phyloP scores from a whole-genome alignment of 2,797 vertebrate genomes.

The Tokudaia muenninki region DNA sequence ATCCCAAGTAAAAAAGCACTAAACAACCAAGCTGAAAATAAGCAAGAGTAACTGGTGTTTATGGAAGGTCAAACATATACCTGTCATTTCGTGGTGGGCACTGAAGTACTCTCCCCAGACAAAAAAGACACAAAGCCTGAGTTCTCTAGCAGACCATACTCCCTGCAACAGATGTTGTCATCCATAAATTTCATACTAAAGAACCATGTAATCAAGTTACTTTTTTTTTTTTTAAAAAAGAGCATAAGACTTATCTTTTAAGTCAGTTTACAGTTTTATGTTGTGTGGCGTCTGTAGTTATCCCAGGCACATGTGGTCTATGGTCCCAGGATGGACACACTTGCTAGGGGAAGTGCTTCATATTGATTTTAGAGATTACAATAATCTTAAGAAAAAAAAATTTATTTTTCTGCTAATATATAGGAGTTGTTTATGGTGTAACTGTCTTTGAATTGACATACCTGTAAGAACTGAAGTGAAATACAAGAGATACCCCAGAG shows the following conservation, averaged over 20 bases:
- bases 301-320: too few relatives aligned
- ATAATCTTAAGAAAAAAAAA: background rate
- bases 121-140: background rate
- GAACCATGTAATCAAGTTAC: background rate
- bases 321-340: background rate
- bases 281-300: background rate
- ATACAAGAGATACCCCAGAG: background rate
- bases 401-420: background rate
- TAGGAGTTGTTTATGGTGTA: background rate
- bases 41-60: background rate
- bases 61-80: background rate
- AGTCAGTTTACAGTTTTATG: background rate
- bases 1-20: background rate
- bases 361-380: background rate
- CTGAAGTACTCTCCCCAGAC: background rate
- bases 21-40: conserved; percentile 33
- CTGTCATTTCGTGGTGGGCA: background rate
- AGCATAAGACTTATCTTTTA: background rate
- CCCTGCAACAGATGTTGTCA: background rate
- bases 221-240: background rate
- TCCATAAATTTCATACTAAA: background rate
- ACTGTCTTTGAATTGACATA: background rate
- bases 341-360: background rate
- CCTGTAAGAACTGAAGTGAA: background rate
- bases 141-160: background rate